Percentiles rank a stretch among this genome's conserved stretches.
These are phyloP conservation scores for Polydrusus pterygomalis DNA, from an alignment of 2,888 invertebrate genomes.

Conservation along the genomic window DNA sequence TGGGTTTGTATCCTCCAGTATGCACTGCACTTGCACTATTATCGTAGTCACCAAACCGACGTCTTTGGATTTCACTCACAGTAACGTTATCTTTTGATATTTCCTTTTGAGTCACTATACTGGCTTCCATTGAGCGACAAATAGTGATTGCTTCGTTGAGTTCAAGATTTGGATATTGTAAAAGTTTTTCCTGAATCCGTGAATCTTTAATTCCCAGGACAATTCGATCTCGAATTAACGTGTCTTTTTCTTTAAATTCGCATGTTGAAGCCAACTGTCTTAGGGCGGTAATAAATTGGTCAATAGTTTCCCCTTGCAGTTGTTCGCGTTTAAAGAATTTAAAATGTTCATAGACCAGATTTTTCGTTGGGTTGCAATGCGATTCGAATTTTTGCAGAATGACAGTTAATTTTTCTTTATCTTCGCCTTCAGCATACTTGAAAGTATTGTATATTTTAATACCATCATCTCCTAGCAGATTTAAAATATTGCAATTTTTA, in stretches of 20 bases:
- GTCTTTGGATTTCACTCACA: conserved; percentile 14
- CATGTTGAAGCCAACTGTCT: conserved; percentile 49
- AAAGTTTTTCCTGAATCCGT: conserved; percentile 47
- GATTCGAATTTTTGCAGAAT: conserved; percentile 49
- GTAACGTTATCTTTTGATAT: conserved; percentile 22
- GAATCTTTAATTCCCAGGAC: conserved; percentile 45
- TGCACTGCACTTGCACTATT: background rate
- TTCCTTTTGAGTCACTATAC: conserved; percentile 27
- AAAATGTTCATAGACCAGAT: conserved; percentile 57
- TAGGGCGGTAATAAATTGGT: conserved; percentile 54
- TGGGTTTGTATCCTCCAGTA: background rate
- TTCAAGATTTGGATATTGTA: conserved; percentile 39
- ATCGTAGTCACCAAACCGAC: background rate
- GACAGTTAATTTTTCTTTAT: conserved; percentile 39
- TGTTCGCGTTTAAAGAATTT: conserved; percentile 57
- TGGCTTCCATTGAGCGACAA: conserved; percentile 47
- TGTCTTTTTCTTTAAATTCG: conserved; percentile 52
- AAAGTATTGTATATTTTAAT: conserved; percentile 56
- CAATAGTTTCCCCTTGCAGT: conserved; percentile 46
- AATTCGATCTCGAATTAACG: conserved; percentile 44
- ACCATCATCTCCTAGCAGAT: conserved; percentile 54
- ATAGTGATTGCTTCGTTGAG: conserved; percentile 44
- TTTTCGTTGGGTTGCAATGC: conserved; percentile 55
- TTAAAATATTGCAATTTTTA: conserved; percentile 58
- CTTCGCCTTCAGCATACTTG: conserved; percentile 45